Evolutionary conservation across 1,140 invertebrate genomes (phyloP).

Genomic region (Papilio xuthus): DNA sequence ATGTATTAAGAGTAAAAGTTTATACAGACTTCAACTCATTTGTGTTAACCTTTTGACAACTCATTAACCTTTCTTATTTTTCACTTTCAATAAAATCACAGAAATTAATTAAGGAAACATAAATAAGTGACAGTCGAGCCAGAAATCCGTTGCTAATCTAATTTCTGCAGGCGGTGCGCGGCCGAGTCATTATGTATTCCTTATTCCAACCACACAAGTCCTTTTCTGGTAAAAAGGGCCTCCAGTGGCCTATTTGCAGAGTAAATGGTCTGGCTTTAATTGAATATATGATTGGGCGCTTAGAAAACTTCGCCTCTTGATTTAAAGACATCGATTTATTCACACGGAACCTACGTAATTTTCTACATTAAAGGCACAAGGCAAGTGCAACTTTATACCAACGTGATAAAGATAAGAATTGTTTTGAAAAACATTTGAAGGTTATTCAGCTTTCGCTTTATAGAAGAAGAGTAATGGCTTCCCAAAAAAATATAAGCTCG

Average conservation of each 20-base stretch:
- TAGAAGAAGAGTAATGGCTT: constrained; percentile 35
- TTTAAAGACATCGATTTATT: constrained; percentile 40
- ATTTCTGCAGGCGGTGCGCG: constrained; percentile 9
- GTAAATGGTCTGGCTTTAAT: constrained; percentile 52
- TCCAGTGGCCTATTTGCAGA: constrained; percentile 46
- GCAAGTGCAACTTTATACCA: neutral
- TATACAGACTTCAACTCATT: neutral
- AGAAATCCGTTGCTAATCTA: constrained; percentile 17
- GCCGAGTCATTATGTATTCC: constrained; percentile 48
- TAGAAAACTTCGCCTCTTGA: constrained; percentile 38
- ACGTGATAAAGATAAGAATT: constrained; percentile 6
- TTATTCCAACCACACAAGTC: constrained; percentile 45
- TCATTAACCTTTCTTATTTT: neutral
- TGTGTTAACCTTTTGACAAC: neutral
- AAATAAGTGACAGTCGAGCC: neutral
- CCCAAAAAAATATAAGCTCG: constrained; percentile 35
- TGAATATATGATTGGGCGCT: constrained; percentile 46
- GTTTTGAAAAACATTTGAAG: neutral
- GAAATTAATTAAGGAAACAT: neutral
- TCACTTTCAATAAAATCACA: constrained; percentile 3
- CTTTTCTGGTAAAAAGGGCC: constrained; percentile 48
- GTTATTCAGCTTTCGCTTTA: constrained; percentile 21
- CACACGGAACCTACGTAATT: constrained; percentile 37
- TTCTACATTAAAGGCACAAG: neutral
- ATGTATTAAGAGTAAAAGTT: too few species aligned